Evolutionary conservation across 2,797 vertebrate species (phyloP).

Genomic region (Acridotheres tristis): DNA sequence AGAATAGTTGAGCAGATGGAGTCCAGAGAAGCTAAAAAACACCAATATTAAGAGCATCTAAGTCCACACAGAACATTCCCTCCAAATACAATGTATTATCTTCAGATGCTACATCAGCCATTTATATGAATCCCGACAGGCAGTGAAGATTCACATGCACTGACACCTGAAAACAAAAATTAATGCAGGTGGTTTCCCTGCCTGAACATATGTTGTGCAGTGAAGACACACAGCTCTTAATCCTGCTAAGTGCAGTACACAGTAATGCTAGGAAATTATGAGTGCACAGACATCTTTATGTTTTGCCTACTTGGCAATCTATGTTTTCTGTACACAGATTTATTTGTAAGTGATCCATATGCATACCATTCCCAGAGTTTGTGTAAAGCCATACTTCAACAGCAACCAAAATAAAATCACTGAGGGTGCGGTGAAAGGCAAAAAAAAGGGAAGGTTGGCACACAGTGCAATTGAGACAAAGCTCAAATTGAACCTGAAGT

Average conservation of each 20-base stretch:
- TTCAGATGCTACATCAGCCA: not conserved
- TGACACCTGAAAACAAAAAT: not conserved
- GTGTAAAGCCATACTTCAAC: not conserved
- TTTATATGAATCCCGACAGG: not conserved
- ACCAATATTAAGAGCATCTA: not conserved
- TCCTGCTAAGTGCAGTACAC: not conserved
- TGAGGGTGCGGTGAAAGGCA: not conserved
- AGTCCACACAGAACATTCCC: not conserved
- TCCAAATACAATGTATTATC: not conserved
- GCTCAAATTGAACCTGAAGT: not conserved
- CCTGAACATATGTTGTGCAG: not conserved
- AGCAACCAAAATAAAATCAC: not conserved
- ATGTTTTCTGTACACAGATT: constrained; percentile 52
- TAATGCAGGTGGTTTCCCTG: constrained; percentile 6
- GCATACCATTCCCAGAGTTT: constrained; percentile 7
- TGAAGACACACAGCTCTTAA: not conserved
- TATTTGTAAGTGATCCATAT: constrained; percentile 49
- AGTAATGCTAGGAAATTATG: not conserved
- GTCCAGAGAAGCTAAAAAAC: not conserved
- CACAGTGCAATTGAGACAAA: not conserved
- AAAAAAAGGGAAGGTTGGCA: not conserved
- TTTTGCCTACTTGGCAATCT: constrained; percentile 56
- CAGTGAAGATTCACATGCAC: not conserved
- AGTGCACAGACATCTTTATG: constrained; percentile 35
- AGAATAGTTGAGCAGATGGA: not conserved